phyloP scores from a whole-genome alignment of 2,113 vertebrate genomes.

The Melanerpes aurifrons region DNA sequence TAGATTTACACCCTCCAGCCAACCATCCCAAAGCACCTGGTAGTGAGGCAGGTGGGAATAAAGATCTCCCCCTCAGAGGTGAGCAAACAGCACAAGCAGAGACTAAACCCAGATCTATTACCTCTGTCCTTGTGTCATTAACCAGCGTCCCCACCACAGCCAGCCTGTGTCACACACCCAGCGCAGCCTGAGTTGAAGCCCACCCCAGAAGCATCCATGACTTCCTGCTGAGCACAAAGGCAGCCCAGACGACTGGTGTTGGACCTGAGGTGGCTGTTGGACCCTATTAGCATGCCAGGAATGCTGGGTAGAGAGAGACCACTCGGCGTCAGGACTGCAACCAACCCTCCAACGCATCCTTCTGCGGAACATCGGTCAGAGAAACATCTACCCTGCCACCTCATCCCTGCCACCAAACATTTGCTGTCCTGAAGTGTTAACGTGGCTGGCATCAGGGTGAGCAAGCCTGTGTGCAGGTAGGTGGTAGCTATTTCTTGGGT shows the following conservation, averaged over 20 bases:
- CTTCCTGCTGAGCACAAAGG: not conserved
- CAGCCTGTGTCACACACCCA: accelerated
- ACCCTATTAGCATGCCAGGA: not conserved
- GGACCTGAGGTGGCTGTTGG: not conserved
- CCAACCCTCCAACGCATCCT: not conserved
- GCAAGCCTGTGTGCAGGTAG: not conserved
- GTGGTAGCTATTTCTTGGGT: constrained; percentile 1
- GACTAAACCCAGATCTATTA: not conserved
- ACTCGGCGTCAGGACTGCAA: not conserved
- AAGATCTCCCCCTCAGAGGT: not conserved
- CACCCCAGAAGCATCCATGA: accelerated
- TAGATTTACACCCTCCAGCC: not conserved
- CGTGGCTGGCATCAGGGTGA: not conserved
- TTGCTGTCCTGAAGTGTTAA: not conserved
- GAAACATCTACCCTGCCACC: not conserved
- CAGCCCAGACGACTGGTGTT: not conserved
- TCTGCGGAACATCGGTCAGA: not conserved
- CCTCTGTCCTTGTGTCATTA: not conserved
- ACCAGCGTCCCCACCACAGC: not conserved
- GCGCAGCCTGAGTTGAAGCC: not conserved
- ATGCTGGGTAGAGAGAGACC: accelerated
- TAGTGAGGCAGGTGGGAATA: no score
- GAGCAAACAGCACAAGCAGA: not conserved
- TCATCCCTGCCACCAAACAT: not conserved
- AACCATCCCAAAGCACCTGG: not conserved